A percentile compares a stretch with the other conserved stretches of the same genome.
Conservation (phyloP, 2,888 invertebrate species). For the Brenthis ino region DNA sequence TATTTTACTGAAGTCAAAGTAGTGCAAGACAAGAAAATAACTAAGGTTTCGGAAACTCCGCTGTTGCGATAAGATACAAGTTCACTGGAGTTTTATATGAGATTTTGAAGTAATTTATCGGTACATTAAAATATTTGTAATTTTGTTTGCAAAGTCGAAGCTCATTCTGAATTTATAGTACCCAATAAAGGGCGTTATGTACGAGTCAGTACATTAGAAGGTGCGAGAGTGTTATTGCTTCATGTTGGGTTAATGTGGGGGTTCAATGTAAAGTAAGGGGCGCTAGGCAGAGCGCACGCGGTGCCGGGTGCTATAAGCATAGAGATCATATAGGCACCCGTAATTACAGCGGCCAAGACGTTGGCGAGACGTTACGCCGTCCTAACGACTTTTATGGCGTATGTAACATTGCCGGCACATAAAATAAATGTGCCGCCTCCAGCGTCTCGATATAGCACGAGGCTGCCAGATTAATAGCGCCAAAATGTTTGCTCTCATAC, state of each 20-base stretch:
- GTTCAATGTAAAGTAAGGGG: conserved; percentile 47
- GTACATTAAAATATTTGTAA: conserved; percentile 26
- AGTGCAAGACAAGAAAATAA: not conserved
- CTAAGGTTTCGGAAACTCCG: conserved; percentile 1
- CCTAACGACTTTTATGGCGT: conserved; percentile 82
- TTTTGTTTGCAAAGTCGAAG: conserved; percentile 30
- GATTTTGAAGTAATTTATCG: conserved; percentile 25
- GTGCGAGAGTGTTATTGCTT: conserved; percentile 71
- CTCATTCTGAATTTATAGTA: conserved; percentile 35
- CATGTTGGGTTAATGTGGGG: conserved; percentile 67
- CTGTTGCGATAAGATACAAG: not conserved
- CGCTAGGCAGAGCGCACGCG: conserved; percentile 56
- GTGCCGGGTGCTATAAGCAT: conserved; percentile 58
- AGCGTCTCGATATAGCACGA: conserved; percentile 70
- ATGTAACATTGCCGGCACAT: conserved; percentile 81
- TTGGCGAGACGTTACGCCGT: conserved; percentile 80
- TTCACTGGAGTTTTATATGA: conserved; percentile 4
- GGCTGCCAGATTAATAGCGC: conserved; percentile 76
- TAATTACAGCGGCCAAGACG: conserved; percentile 81
- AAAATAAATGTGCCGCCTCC: conserved; percentile 81
- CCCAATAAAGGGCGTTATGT: conserved; percentile 52
- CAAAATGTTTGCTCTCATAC: conserved; percentile 76
- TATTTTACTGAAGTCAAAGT: conserved; percentile 3
- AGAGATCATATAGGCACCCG: conserved; percentile 50
- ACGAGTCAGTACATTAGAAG: conserved; percentile 58